Conservation (phyloP, 2,797 vertebrate species). For the Amblyopsis hoosieri region DNA sequence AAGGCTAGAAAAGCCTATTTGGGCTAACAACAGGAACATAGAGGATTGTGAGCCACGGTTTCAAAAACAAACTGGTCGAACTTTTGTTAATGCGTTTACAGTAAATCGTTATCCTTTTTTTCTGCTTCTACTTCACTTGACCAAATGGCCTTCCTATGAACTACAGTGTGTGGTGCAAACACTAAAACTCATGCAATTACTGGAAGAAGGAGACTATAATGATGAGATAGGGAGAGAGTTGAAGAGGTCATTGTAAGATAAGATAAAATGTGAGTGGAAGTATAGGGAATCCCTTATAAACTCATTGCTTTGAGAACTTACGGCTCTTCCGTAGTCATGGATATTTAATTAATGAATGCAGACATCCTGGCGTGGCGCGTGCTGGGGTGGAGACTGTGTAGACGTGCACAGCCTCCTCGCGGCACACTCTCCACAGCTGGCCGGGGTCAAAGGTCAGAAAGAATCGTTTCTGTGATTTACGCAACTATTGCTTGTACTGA, state of each 20-base stretch:
- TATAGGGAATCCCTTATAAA: too few species aligned
- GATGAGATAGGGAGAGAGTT: constrained; percentile 4
- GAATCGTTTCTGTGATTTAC: constrained; percentile 58
- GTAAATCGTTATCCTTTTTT: constrained; percentile 36
- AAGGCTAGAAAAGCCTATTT: too few species aligned
- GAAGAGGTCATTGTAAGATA: too few species aligned
- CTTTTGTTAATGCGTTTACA: constrained; percentile 23
- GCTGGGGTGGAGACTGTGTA: constrained; percentile 32
- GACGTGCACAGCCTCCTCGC: constrained; percentile 39
- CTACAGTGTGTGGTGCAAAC: too few species aligned
- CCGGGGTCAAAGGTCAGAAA: constrained; percentile 53
- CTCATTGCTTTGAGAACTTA: constrained; percentile 4
- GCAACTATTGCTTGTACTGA: constrained; percentile 57
- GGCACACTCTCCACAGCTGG: constrained; percentile 72
- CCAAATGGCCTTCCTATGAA: too few species aligned
- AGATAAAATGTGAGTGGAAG: too few species aligned
- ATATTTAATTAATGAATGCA: constrained; percentile 39
- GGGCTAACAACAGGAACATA: too few species aligned
- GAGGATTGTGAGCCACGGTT: too few species aligned
- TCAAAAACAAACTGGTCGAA: too few species aligned
- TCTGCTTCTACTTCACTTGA: too few species aligned
- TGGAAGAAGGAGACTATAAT: constrained; percentile 54
- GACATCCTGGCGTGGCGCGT: constrained; percentile 32
- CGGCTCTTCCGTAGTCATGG: constrained; percentile 41
- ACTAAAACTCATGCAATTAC: constrained; percentile 42